Evolutionary conservation across 2,888 invertebrate genomes (phyloP), one percentile per base, ranked within the genome.

Genomic region (Euproctis similis): DNA sequence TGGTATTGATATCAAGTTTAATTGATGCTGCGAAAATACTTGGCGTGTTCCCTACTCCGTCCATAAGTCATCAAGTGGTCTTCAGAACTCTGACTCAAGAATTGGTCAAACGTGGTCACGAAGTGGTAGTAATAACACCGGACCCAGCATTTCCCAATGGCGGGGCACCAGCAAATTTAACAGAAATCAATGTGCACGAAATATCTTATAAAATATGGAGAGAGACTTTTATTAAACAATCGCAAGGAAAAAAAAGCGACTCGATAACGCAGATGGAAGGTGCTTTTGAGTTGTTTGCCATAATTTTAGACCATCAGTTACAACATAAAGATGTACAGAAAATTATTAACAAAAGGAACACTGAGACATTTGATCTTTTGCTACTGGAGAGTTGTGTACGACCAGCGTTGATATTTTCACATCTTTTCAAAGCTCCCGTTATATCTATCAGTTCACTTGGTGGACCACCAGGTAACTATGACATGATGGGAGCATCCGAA

Each of bases 41-140:
- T 5, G 52, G 33, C 5, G 41, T 80, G 0, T 57, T 73, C 21
- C 66, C 84, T 1, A 46, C 53, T 2, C 69, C 84, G 1, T 75
- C 80, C 0, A 61, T 78, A 16, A 86, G 85, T 28, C 86, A 86
- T 36, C 84, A 85, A 51, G 52, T 77, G 0, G 68, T 75, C 0
- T 82, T 66, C 30, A 56, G 71, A 8, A 55, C 67, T 1, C 30
- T 86, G 2, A 64, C 64, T 5, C 53, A 64, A 2, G 77, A 75
- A 23, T 45, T 87, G n/a, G 62, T 63, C 0, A 63, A 45, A 24
- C 57, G 73, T 8, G 86, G 85, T 1, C 86, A 87, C 31, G 62
- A 86, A 26, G 44, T 87, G 0, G 59, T 69, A 0, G 56, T 81
- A 0, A 41, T 84, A 0, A 82, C 86, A 1, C 30, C 85, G 12